A percentile compares a stretch with the other conserved stretches of the same genome.
These are phyloP conservation scores for Drosophila quadrilineata DNA, from an alignment of 1,140 invertebrate genomes.

Conservation along the genomic window DNA sequence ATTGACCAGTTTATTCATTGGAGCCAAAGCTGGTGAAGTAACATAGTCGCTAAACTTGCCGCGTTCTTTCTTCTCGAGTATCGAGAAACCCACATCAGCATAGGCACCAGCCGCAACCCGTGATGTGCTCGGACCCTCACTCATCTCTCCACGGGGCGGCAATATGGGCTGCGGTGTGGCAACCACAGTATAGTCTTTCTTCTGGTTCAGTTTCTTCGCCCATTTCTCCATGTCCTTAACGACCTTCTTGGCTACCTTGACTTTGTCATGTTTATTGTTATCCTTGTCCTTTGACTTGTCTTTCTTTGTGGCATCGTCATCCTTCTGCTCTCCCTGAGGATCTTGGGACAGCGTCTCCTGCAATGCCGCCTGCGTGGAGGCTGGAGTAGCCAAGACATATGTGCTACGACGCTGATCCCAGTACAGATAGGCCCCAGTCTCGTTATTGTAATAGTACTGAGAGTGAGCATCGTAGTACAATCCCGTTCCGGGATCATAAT, in stretches of 20 bases:
- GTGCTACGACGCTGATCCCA: conserved; percentile 94
- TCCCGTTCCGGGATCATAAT: conserved; percentile 95
- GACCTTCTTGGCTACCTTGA: conserved; percentile 98
- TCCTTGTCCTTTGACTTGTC: conserved; percentile 72
- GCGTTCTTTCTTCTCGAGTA: conserved; percentile 86
- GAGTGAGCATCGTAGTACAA: conserved; percentile 98
- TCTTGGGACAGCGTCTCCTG: conserved; percentile 55
- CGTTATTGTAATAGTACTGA: conserved; percentile 96
- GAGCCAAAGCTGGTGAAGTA: conserved; percentile 10
- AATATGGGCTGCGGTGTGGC: conserved; percentile 65
- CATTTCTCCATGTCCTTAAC: conserved; percentile 98
- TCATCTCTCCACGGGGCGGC: conserved; percentile 26
- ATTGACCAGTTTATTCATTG: conserved; percentile 85
- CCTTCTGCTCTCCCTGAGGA: conserved; percentile 40
- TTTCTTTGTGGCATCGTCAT: conserved; percentile 81
- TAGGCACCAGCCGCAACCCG: conserved; percentile 83
- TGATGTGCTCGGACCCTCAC: conserved; percentile 57
- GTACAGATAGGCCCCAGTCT: conserved; percentile 95
- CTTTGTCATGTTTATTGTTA: conserved; percentile 87
- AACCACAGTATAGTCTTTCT: conserved; percentile 88
- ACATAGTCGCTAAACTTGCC: conserved; percentile 50
- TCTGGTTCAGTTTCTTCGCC: conserved; percentile 98
- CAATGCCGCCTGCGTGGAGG: conserved; percentile 81
- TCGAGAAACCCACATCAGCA: conserved; percentile 95
- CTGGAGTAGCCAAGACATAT: conserved; percentile 88